Conservation (phyloP, 2,113 vertebrate species). For the Anhinga anhinga region DNA sequence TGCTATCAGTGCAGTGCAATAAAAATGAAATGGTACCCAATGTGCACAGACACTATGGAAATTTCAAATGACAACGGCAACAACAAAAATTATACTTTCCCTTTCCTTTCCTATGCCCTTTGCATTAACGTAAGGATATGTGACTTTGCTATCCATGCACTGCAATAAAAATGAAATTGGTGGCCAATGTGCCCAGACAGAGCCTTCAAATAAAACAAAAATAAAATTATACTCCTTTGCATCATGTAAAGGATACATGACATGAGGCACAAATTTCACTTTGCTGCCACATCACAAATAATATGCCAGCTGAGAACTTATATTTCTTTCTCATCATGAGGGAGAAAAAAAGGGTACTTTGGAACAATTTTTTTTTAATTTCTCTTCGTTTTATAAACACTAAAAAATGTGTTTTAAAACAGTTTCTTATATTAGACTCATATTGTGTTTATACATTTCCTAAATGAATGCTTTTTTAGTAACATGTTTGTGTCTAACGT, state of each 20-base stretch:
- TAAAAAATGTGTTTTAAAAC: conserved; percentile 55
- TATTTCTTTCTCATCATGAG: conserved; percentile 20
- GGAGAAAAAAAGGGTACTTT: background rate
- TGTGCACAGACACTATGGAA: conserved; percentile 65
- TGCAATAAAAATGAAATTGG: conserved; percentile 63
- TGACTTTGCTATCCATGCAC: conserved; percentile 46
- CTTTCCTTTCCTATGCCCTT: conserved; percentile 40
- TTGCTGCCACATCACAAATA: conserved; percentile 27
- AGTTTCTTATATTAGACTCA: conserved; percentile 52
- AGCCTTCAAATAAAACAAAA: conserved; percentile 64
- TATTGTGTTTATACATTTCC: conserved; percentile 44
- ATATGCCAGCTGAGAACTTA: background rate
- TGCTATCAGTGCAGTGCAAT: conserved; percentile 46
- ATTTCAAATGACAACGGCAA: conserved; percentile 59
- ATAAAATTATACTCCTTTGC: conserved; percentile 52
- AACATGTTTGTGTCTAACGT: conserved; percentile 48
- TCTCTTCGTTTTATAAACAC: conserved; percentile 37
- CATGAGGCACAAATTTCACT: conserved; percentile 42
- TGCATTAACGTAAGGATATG: conserved; percentile 51
- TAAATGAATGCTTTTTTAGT: conserved; percentile 49
- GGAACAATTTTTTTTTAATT: background rate
- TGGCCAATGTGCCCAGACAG: conserved; percentile 45
- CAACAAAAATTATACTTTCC: conserved; percentile 67
- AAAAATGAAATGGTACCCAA: conserved; percentile 67
- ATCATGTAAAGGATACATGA: conserved; percentile 28